phyloP scores from a whole-genome alignment of 1,140 invertebrate genomes.

The Parapsyche elsis region DNA sequence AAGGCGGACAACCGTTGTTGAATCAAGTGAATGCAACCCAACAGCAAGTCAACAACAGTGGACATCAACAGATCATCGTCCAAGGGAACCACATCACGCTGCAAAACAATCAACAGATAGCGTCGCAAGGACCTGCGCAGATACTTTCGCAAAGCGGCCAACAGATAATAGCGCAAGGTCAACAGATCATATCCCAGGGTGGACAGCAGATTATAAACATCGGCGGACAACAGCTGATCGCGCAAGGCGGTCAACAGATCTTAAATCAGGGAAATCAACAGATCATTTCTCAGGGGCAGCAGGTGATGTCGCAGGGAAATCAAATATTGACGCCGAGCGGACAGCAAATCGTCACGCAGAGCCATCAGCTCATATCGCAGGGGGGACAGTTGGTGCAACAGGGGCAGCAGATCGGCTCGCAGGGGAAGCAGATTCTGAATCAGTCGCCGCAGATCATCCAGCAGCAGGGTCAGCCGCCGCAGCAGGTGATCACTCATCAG shows the following conservation, averaged over 20 bases:
- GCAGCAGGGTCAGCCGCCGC: constrained; percentile 61
- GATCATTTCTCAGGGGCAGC: constrained; percentile 35
- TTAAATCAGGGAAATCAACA: constrained; percentile 58
- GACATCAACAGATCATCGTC: constrained; percentile 63
- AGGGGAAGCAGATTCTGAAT: constrained; percentile 62
- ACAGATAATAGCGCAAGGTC: constrained; percentile 63
- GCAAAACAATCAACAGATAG: constrained; percentile 55
- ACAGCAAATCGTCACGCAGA: constrained; percentile 42
- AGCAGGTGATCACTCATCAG: constrained; percentile 63
- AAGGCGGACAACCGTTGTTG: constrained; percentile 63
- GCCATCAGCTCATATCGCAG: constrained; percentile 38
- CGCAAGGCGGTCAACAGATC: constrained; percentile 63
- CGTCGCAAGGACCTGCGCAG: constrained; percentile 62
- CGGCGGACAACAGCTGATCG: constrained; percentile 62
- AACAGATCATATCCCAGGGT: constrained; percentile 61
- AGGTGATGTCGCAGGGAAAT: constrained; percentile 33
- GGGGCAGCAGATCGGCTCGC: constrained; percentile 64
- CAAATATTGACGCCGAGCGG: constrained; percentile 27
- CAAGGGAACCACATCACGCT: constrained; percentile 58
- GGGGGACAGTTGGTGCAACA: constrained; percentile 56
- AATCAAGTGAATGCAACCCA: constrained; percentile 62
- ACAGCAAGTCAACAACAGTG: constrained; percentile 40
- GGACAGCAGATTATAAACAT: constrained; percentile 64
- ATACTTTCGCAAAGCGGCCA: constrained; percentile 63
- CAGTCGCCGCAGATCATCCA: constrained; percentile 64